phyloP scores from a whole-genome alignment of 2,113 vertebrate species.

The Maccullochella peelii region DNA sequence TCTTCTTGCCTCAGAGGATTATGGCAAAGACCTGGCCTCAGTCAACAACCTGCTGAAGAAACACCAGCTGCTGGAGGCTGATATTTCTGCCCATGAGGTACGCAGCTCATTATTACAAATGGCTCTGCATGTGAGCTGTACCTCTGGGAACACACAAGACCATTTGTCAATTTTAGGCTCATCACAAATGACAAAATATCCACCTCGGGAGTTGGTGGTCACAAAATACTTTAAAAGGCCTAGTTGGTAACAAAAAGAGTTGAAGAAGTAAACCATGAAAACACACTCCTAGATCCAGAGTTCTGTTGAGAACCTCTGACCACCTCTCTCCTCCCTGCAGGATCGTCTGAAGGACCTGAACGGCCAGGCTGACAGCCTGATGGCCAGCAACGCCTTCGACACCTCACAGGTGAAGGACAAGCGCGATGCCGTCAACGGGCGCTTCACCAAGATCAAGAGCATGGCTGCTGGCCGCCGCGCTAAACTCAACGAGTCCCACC shows the following conservation, averaged over 20 bases:
- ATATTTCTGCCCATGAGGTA: conserved; percentile 98
- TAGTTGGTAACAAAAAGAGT: not conserved
- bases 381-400: conserved; percentile 96
- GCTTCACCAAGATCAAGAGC: conserved; percentile 93
- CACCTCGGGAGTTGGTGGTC: not conserved
- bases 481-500: conserved; percentile 95
- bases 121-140: not conserved
- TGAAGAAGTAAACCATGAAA: not conserved
- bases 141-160: not conserved
- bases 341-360: conserved; percentile 98
- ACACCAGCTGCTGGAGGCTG: conserved; percentile 96
- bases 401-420: conserved; percentile 97
- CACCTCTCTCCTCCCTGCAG: conserved; percentile 70
- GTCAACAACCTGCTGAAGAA: conserved; percentile 99
- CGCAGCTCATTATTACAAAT: not conserved
- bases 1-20: conserved; percentile 97
- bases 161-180: not conserved
- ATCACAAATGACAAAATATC: not conserved
- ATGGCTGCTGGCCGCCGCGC: conserved; percentile 91
- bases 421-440: conserved; percentile 91
- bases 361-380: conserved; percentile 96
- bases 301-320: not conserved
- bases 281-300: not conserved
- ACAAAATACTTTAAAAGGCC: not conserved
- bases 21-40: conserved; percentile 97